Conservation (phyloP, 2,113 vertebrate genomes). For the Oreochromis tanganicae region DNA sequence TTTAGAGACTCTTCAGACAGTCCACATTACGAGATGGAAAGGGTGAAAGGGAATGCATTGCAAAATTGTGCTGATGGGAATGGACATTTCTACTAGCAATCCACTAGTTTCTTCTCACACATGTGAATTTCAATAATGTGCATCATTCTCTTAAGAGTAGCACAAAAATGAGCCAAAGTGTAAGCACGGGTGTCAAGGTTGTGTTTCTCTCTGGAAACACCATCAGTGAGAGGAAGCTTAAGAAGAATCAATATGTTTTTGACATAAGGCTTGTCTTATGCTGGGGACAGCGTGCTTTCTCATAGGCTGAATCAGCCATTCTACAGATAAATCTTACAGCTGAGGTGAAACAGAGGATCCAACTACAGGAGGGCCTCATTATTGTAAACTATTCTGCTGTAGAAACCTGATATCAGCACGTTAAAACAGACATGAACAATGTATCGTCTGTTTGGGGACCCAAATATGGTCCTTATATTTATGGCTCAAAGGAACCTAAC, state of each 20-base stretch:
- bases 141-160: background rate
- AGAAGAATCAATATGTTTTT: background rate
- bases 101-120: background rate
- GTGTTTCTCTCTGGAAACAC: background rate
- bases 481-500: background rate
- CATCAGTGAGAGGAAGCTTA: background rate
- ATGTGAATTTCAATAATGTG: background rate
- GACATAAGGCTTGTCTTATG: background rate
- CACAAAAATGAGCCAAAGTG: background rate
- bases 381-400: background rate
- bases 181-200: background rate
- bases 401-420: background rate
- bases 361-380: background rate
- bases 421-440: background rate
- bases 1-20: background rate
- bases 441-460: background rate
- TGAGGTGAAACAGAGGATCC: background rate
- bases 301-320: rapidly evolving
- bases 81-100: background rate
- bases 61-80: background rate
- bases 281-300: background rate
- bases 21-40: background rate
- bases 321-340: background rate
- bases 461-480: background rate
- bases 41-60: background rate